phyloP scores from a whole-genome alignment of 2,113 vertebrate genomes.

The Podiceps cristatus region DNA sequence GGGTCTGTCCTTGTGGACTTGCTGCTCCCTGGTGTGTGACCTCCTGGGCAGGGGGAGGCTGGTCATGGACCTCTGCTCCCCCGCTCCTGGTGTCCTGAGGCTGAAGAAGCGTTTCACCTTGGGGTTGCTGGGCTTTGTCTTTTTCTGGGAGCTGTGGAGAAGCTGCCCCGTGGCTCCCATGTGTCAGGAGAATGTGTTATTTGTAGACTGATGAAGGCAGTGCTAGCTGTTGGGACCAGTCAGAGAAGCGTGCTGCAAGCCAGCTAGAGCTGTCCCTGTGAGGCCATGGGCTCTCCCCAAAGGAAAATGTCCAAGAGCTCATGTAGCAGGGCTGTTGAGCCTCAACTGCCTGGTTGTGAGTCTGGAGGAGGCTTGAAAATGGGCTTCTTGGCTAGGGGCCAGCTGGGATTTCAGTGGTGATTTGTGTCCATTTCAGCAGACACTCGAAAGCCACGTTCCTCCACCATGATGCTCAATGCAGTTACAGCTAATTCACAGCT shows the following conservation, averaged over 20 bases:
- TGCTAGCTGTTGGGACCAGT: background rate
- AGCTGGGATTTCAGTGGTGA: background rate
- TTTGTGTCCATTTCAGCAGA: constrained; percentile 28
- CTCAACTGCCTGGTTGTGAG: background rate
- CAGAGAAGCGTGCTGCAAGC: background rate
- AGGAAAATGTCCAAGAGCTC: background rate
- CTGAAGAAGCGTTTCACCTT: background rate
- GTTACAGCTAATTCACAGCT: constrained; percentile 70
- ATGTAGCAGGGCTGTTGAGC: background rate
- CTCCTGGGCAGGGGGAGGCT: background rate
- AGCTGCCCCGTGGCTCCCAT: accelerated
- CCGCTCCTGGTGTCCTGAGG: background rate
- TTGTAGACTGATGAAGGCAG: background rate
- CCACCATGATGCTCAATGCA: background rate
- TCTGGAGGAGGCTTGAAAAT: constrained; percentile 25
- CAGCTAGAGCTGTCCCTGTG: background rate
- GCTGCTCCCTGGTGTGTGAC: background rate
- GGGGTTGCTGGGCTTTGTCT: background rate
- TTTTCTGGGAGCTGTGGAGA: background rate
- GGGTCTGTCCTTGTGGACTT: background rate
- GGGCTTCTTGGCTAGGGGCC: constrained; percentile 2
- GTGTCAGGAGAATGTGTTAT: accelerated
- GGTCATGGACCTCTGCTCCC: background rate
- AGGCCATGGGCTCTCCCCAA: background rate
- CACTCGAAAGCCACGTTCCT: background rate